These are phyloP conservation scores for Mus spretus DNA, from an alignment of 2,797 vertebrate genomes.

Conservation along the genomic window DNA sequence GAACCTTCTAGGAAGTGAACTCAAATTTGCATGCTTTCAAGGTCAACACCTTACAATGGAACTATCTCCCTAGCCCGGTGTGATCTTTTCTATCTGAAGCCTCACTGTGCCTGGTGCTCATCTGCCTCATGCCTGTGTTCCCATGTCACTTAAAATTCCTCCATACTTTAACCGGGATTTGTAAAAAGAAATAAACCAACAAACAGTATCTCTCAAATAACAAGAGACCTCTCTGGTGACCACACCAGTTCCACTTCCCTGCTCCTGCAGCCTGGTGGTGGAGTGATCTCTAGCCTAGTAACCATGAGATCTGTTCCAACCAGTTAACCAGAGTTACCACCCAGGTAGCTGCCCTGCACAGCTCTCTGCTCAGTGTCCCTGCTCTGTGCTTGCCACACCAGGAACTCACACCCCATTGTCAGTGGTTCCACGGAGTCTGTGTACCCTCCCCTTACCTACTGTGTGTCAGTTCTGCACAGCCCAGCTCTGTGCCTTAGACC, in stretches of 20 bases:
- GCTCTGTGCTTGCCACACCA: background rate
- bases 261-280: background rate
- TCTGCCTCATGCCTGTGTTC: accelerated
- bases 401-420: background rate
- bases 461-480: background rate
- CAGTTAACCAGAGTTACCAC: background rate
- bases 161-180: background rate
- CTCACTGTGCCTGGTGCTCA: background rate
- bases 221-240: too few relatives aligned
- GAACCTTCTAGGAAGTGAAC: background rate
- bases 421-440: background rate
- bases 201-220: background rate
- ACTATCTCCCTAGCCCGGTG: too few relatives aligned
- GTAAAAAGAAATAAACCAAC: background rate
- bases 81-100: background rate
- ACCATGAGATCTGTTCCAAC: background rate
- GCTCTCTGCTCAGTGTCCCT: background rate
- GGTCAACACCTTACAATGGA: background rate
- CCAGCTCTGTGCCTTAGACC: accelerated
- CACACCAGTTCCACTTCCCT: accelerated
- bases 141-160: background rate
- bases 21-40: background rate
- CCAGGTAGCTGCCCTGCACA: background rate
- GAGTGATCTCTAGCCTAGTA: background rate
- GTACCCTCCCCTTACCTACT: accelerated